A percentile compares a stretch with the other conserved stretches of the same genome.
Conservation (phyloP, 2,113 vertebrate species). For the Synodontis membranacea region DNA sequence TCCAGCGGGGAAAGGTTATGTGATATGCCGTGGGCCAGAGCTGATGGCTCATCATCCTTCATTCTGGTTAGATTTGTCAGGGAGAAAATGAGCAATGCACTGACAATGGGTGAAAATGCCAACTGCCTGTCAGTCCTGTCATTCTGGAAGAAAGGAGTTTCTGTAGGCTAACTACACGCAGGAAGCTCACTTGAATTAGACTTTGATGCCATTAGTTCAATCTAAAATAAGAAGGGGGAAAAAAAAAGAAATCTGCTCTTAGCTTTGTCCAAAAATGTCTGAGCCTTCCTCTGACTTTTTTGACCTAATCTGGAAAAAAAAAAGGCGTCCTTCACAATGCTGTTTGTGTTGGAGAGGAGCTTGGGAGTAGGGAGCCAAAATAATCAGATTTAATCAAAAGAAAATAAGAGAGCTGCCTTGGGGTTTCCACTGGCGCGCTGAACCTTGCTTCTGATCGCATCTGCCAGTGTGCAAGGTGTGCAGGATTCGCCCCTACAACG, state of each 20-base stretch:
- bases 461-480: conserved; percentile 41
- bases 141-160: conserved; percentile 1
- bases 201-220: conserved; percentile 17
- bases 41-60: conserved; percentile 44
- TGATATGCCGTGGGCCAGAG: conserved; percentile 40
- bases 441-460: conserved; percentile 46
- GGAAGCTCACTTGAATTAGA: not conserved
- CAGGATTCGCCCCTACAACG: conserved; percentile 35
- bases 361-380: conserved; percentile 57
- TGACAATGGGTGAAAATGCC: conserved; percentile 14
- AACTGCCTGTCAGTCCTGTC: conserved; percentile 7
- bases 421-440: conserved; percentile 50
- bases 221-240: conserved; percentile 46
- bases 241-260: conserved; percentile 22
- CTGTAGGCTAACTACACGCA: not conserved
- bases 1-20: conserved; percentile 41
- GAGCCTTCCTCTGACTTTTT: conserved; percentile 43
- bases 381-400: conserved; percentile 63
- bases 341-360: conserved; percentile 59
- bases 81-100: conserved; percentile 6
- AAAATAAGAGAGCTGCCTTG: conserved; percentile 60
- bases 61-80: conserved; percentile 12
- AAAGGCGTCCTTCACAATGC: conserved; percentile 44
- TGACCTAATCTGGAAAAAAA: conserved; percentile 46
- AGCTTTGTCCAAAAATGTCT: conserved; percentile 29